These are phyloP conservation scores for Pachliopta kotzebuea DNA, from an alignment of 2,888 invertebrate species.

Conservation along the genomic window DNA sequence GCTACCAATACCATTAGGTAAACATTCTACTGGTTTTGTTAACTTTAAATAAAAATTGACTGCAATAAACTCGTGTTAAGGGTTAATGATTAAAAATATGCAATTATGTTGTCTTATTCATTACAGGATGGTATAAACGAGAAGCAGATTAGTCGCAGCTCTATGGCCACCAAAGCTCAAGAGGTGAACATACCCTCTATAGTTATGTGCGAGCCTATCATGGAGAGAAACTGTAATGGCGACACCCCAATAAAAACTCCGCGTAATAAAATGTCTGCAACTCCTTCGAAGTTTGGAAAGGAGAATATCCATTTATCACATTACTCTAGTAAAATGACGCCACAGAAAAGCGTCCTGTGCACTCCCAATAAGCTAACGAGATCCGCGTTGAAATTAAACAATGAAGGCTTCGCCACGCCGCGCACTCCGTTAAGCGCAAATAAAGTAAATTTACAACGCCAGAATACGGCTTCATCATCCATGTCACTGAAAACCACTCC, in stretches of 20 bases:
- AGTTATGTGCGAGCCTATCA: constrained; percentile 40
- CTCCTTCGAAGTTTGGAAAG: constrained; percentile 61
- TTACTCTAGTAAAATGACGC: constrained; percentile 48
- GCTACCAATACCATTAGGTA: no score
- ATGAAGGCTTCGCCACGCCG: constrained; percentile 67
- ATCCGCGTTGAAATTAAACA: constrained; percentile 58
- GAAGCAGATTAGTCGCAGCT: constrained; percentile 76
- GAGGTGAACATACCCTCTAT: constrained; percentile 41
- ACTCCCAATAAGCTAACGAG: constrained; percentile 66
- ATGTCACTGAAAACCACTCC: constrained; percentile 56
- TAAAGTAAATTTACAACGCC: constrained; percentile 57
- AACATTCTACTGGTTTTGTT: no score
- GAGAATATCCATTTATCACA: constrained; percentile 54
- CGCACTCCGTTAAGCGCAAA: constrained; percentile 64
- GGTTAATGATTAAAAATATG: background rate
- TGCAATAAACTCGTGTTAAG: no score
- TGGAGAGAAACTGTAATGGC: constrained; percentile 37
- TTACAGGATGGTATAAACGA: constrained; percentile 74
- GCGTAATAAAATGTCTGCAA: constrained; percentile 40
- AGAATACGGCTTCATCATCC: constrained; percentile 48
- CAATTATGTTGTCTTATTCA: background rate
- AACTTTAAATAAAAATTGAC: no score
- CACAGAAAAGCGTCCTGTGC: constrained; percentile 52
- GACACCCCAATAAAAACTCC: constrained; percentile 58
- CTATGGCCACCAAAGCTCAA: constrained; percentile 57